Percentiles rank a stretch among this genome's conserved stretches.
Conservation (phyloP, 2,888 invertebrate genomes). For the Pandemis heparana region DNA sequence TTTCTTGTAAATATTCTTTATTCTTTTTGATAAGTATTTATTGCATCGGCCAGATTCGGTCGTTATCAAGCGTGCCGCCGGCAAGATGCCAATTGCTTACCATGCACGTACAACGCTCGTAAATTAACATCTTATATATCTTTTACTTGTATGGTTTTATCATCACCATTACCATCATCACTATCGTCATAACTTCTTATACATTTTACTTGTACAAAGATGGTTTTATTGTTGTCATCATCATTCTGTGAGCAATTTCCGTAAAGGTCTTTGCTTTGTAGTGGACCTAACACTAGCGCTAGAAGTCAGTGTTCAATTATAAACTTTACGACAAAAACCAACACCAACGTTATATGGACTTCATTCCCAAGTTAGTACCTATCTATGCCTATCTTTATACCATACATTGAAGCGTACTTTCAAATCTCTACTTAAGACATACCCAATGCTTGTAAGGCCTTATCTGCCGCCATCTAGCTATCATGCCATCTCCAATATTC, state of each 20-base stretch:
- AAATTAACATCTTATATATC: not conserved
- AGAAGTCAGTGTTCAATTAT: too few relatives aligned
- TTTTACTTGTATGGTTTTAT: too few relatives aligned
- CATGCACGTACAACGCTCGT: not conserved
- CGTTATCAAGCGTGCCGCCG: conserved; percentile 1
- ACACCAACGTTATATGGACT: too few relatives aligned
- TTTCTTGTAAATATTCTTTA: conserved; percentile 1
- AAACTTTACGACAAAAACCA: too few relatives aligned
- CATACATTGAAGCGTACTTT: not conserved
- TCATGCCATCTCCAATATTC: conserved; percentile 57
- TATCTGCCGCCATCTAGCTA: conserved; percentile 55
- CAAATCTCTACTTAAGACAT: conserved; percentile 14
- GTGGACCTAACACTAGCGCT: too few relatives aligned
- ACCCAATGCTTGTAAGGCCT: conserved; percentile 25
- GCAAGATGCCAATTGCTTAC: conserved; percentile 5
- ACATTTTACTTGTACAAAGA: not conserved
- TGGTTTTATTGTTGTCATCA: too few relatives aligned
- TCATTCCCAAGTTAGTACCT: too few relatives aligned
- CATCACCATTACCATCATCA: too few relatives aligned
- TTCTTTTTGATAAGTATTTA: conserved; percentile 16
- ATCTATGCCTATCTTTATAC: not conserved
- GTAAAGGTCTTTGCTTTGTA: too few relatives aligned
- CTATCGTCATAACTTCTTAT: not conserved
- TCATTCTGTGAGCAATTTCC: too few relatives aligned
- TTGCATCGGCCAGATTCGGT: conserved; percentile 7